phyloP scores from a whole-genome alignment of 2,113 vertebrate genomes.

The Paraplagusia blochii region DNA sequence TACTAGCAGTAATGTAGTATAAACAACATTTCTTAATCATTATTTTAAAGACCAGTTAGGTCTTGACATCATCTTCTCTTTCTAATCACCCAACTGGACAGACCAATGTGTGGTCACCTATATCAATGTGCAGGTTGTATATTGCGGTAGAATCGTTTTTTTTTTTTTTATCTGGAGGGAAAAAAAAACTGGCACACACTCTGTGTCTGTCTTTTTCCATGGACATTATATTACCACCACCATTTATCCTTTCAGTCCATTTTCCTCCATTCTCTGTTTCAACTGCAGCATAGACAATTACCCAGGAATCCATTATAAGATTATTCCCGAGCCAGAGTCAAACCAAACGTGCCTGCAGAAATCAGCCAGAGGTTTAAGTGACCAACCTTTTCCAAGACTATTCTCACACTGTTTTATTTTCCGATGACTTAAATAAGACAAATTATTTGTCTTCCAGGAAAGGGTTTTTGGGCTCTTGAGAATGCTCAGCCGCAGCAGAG shows the following conservation, averaged over 20 bases:
- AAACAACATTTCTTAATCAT: background rate
- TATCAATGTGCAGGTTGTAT: too few species aligned
- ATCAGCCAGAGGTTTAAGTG: constrained; percentile 37
- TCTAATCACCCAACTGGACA: background rate
- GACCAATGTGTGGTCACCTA: too few species aligned
- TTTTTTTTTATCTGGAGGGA: too few species aligned
- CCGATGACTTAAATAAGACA: constrained; percentile 15
- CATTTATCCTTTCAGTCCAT: constrained; percentile 45
- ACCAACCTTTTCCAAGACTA: constrained; percentile 45
- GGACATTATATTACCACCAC: constrained; percentile 43
- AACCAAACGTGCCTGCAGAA: constrained; percentile 40
- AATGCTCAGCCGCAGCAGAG: background rate
- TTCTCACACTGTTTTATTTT: constrained; percentile 52
- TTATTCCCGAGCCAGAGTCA: constrained; percentile 44
- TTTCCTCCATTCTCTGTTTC: constrained; percentile 54
- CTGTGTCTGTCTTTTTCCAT: constrained; percentile 4
- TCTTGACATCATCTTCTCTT: background rate
- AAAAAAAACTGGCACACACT: too few species aligned
- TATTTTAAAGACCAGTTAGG: background rate
- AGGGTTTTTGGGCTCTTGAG: background rate
- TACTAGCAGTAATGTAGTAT: background rate
- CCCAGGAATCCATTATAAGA: constrained; percentile 65
- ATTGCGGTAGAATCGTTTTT: too few species aligned
- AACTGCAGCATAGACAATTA: constrained; percentile 60
- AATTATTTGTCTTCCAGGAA: constrained; percentile 37